Evolutionary conservation across 2,888 invertebrate species (phyloP).

Genomic region (Nymphalis urticae): DNA sequence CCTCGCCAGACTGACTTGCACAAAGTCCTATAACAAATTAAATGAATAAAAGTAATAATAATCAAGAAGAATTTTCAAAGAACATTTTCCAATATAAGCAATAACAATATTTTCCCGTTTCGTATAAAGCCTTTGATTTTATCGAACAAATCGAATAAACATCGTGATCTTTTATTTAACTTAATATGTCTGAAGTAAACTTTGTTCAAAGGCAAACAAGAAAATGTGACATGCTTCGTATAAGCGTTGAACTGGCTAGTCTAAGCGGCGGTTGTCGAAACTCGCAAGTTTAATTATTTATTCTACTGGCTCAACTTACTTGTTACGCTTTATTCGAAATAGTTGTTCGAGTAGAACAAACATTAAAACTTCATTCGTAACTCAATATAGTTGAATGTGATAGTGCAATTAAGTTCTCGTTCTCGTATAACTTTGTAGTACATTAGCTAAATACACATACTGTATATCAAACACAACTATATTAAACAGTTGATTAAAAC

Average conservation of each 20-base stretch:
- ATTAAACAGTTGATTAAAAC: too few relatives aligned
- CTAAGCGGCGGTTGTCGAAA: constrained; percentile 10
- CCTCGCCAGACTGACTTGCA: too few relatives aligned
- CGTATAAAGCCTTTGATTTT: too few relatives aligned
- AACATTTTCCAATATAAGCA: too few relatives aligned
- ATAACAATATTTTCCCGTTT: too few relatives aligned
- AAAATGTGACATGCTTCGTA: constrained; percentile 2
- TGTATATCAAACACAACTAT: background rate
- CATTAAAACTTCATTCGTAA: constrained; percentile 6
- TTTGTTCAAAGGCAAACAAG: constrained; percentile 11
- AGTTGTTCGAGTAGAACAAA: constrained; percentile 7
- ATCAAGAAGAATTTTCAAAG: too few relatives aligned
- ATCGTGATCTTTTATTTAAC: constrained; percentile 10
- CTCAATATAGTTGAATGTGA: constrained; percentile 10
- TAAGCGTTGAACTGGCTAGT: background rate
- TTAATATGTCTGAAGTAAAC: background rate
- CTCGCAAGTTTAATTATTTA: constrained; percentile 20
- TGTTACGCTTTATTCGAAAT: constrained; percentile 18
- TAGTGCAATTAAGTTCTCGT: constrained; percentile 11
- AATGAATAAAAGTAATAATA: too few relatives aligned
- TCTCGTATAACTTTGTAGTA: background rate
- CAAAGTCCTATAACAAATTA: too few relatives aligned
- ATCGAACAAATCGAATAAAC: background rate
- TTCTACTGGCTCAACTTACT: constrained; percentile 5
- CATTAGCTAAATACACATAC: background rate